phyloP scores from a whole-genome alignment of 2,113 vertebrate genomes.

The Petrocephalus microphthalmus region DNA sequence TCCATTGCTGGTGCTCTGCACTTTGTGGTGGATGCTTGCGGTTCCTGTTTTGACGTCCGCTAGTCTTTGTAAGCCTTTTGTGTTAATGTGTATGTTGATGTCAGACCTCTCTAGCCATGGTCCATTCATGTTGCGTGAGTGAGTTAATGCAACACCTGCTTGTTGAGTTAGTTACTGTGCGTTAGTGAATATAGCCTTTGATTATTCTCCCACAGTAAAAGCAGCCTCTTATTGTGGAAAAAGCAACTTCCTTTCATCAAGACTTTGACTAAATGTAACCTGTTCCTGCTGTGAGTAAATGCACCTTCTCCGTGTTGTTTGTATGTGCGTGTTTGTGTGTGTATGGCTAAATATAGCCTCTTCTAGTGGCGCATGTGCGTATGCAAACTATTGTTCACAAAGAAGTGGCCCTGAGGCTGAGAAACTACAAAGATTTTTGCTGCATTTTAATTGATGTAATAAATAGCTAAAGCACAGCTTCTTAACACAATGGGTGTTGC shows the following conservation, averaged over 20 bases:
- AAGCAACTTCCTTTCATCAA: not conserved
- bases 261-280: not conserved
- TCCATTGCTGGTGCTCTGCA: not conserved
- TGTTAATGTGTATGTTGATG: not conserved
- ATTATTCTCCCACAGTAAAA: not conserved
- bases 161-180: not conserved
- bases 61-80: not conserved
- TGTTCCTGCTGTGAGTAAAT: not conserved
- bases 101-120: not conserved
- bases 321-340: not conserved
- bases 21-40: not conserved
- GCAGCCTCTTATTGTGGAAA: not conserved
- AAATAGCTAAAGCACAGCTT: not conserved
- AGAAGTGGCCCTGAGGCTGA: not conserved
- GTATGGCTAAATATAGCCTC: not conserved
- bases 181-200: not conserved
- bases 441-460: not conserved
- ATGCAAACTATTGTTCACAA: not conserved
- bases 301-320: not conserved
- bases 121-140: not conserved
- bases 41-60: not conserved
- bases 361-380: not conserved
- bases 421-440: not conserved
- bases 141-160: not conserved
- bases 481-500: not conserved